Evolutionary conservation across 2,797 vertebrate genomes (phyloP), one percentile per base, ranked within the genome.

Genomic region (Myotis findleyi): DNA sequence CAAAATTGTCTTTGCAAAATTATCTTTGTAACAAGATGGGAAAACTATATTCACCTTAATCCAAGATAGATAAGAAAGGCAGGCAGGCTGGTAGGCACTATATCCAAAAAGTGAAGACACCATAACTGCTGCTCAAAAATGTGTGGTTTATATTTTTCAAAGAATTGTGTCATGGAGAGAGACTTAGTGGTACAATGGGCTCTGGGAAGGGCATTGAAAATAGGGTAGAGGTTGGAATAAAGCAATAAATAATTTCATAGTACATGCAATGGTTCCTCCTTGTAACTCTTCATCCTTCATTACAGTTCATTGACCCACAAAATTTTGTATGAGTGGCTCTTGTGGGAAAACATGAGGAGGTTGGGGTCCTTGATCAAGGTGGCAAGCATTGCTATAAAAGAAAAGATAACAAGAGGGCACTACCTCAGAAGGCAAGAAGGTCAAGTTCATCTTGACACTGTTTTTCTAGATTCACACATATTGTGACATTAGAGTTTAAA

Each of bases 11-110:
- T 51, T 89, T 68, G 14, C 76, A 80, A 93, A 3, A 92, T 76
- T 86, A 23, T 62, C 27, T 92, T 87, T 62, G 6, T 84, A 80
- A 92, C 11, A 92, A 87, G 36, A 69, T 62, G 25, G 41, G 87
- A 36, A 73, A 96, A 94, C 91, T 6, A 62, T 8, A 51, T 73
- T 64, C 7, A 51, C 2, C 14, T 88, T 75, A 36, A 86, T 69
- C 25, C 27, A 66, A 71, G 25, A 68, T 18, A 21, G 57, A 16
- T 30, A 55, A 68, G 62, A 72, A 77, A 85, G 33, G 55, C 14
- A 81, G 68, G 27, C 4, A 69, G 62, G n/a, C 36, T 81, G 21
- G 13, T 68, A 30, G 85, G 27, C 2, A 10, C 11, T 16, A 55
- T 30, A 13, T 23, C 10, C 38, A 76, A 14, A 38, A 33, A 81